phyloP scores from a whole-genome alignment of 2,797 vertebrate species.

The Sarcoramphus papa region DNA sequence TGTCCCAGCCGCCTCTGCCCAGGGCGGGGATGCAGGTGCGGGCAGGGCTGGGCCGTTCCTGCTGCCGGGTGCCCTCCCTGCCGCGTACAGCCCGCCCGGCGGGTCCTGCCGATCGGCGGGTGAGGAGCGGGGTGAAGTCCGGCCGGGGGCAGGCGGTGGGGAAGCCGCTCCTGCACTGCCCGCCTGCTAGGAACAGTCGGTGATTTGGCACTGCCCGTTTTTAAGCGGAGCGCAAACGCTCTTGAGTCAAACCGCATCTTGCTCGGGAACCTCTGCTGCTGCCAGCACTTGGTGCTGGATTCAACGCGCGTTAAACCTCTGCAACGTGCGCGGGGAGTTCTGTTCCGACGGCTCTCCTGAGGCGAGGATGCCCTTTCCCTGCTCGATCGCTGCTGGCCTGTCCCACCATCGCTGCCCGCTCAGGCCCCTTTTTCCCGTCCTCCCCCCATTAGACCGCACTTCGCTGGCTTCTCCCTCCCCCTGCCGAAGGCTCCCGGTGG shows the following conservation, averaged over 20 bases:
- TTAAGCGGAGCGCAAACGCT: too few species aligned
- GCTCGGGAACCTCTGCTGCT: background rate
- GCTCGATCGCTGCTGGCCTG: background rate
- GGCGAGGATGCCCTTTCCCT: too few species aligned
- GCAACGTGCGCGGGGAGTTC: background rate
- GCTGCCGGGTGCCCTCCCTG: background rate
- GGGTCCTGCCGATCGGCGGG: background rate
- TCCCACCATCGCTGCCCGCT: background rate
- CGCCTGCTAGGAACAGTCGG: background rate
- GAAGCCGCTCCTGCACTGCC: background rate
- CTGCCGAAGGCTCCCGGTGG: fast-evolving
- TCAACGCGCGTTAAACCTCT: background rate
- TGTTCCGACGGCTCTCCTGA: background rate
- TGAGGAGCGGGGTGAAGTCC: fast-evolving
- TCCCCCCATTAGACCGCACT: fast-evolving
- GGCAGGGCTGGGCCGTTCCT: background rate
- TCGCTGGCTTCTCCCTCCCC: too few species aligned
- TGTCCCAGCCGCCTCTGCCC: background rate
- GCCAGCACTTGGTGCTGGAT: background rate
- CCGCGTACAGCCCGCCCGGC: too few species aligned
- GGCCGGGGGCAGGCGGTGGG: background rate
- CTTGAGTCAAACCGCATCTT: background rate
- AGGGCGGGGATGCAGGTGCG: background rate
- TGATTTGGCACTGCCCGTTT: background rate
- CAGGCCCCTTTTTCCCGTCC: fast-evolving